Percentiles rank a stretch among this genome's conserved stretches.
phyloP scores from a whole-genome alignment of 1,140 invertebrate species.

The Papilio polyxenes region DNA sequence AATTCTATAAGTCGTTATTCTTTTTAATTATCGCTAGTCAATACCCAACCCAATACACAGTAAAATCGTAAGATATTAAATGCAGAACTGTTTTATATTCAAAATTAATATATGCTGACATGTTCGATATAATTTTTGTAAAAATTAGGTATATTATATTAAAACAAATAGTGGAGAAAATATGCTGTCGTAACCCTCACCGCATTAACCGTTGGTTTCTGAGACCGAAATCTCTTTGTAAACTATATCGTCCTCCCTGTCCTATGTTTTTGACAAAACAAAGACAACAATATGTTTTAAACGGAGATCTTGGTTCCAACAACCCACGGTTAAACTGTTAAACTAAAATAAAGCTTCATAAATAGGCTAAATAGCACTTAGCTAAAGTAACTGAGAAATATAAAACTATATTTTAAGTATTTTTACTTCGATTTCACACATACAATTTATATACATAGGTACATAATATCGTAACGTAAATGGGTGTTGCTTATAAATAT shows the following conservation, averaged over 20 bases:
- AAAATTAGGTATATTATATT: conserved; percentile 4
- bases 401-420: background rate
- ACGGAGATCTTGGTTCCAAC: too few species aligned
- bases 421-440: too few species aligned
- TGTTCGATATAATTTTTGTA: background rate
- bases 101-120: background rate
- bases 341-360: background rate
- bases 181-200: background rate
- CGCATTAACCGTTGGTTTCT: background rate
- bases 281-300: too few species aligned
- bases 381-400: background rate
- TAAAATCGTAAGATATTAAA: background rate
- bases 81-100: background rate
- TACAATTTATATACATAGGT: too few species aligned
- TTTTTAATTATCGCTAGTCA: too few species aligned
- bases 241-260: too few species aligned
- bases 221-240: too few species aligned
- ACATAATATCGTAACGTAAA: too few species aligned
- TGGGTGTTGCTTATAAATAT: too few species aligned
- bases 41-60: too few species aligned
- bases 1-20: too few species aligned
- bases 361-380: background rate
- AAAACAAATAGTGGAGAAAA: background rate
- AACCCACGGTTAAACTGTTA: background rate
- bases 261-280: too few species aligned